Evolutionary conservation across 2,888 invertebrate genomes (phyloP).

Genomic region (Pammene fasciana): DNA sequence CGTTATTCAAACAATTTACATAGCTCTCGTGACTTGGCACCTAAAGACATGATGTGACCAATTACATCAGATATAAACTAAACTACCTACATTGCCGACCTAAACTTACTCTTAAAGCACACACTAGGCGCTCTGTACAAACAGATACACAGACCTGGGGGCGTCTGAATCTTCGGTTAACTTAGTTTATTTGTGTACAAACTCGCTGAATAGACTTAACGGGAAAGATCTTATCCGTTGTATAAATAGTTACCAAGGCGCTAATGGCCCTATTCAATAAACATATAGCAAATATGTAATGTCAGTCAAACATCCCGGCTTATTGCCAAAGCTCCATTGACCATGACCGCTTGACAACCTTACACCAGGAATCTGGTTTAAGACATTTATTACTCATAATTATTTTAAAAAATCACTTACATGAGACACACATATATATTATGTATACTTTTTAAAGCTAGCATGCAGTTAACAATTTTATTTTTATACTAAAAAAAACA

Average conservation of each 20-base stretch:
- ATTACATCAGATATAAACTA: constrained; percentile 24
- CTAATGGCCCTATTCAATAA: neutral
- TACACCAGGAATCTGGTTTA: too few relatives aligned
- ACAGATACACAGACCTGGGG: constrained; percentile 31
- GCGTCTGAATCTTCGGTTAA: constrained; percentile 23
- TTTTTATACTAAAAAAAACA: too few relatives aligned
- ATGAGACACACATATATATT: too few relatives aligned
- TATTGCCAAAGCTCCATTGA: neutral
- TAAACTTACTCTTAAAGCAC: constrained; percentile 35
- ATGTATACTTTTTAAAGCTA: too few relatives aligned
- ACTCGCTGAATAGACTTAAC: constrained; percentile 29
- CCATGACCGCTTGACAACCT: too few relatives aligned
- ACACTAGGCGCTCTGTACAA: constrained; percentile 32
- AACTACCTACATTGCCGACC: constrained; percentile 24
- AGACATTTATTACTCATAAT: too few relatives aligned
- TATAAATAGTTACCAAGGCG: constrained; percentile 1
- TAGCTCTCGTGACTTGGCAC: neutral
- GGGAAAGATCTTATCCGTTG: neutral
- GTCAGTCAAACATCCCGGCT: too few relatives aligned
- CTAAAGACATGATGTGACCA: constrained; percentile 31
- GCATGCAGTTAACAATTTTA: too few relatives aligned
- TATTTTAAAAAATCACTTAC: too few relatives aligned
- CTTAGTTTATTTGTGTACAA: constrained; percentile 35
- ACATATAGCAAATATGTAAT: neutral
- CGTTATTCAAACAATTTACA: too few relatives aligned